phyloP scores from a whole-genome alignment of 1,140 invertebrate genomes.

The Drosophila prosaltans region DNA sequence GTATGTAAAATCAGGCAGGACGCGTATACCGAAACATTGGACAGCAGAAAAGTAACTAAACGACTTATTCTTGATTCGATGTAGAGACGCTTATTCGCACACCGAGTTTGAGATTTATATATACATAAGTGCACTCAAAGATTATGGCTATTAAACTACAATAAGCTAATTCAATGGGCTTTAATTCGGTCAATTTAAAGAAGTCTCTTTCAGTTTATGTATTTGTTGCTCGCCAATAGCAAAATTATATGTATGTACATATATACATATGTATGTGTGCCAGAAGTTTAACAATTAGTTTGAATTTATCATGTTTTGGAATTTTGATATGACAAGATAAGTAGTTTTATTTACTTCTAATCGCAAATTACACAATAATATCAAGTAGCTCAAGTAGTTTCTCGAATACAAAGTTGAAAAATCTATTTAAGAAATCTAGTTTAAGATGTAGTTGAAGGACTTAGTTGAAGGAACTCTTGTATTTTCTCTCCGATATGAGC shows the following conservation, averaged over 20 bases:
- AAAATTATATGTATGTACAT: background rate
- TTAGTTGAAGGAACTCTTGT: no score
- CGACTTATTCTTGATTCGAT: background rate
- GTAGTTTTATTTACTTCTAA: background rate
- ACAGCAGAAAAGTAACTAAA: constrained; percentile 4
- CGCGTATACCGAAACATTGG: constrained; percentile 8
- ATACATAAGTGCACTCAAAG: background rate
- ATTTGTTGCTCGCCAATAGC: constrained; percentile 3
- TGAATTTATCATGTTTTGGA: constrained; percentile 1
- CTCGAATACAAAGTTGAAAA: background rate
- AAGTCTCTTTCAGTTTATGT: background rate
- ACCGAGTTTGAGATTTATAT: background rate
- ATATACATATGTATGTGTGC: background rate
- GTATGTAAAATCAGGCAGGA: background rate
- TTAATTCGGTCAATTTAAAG: constrained; percentile 16
- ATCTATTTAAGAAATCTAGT: background rate
- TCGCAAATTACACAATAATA: background rate
- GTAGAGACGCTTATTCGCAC: background rate
- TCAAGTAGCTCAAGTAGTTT: background rate
- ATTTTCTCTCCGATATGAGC: no score
- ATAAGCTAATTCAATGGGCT: constrained; percentile 8
- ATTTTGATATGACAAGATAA: background rate
- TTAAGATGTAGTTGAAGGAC: no score
- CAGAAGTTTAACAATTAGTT: background rate
- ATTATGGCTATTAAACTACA: constrained; percentile 3